Conservation (phyloP, 2,797 vertebrate species). For the Vespertilio murinus region DNA sequence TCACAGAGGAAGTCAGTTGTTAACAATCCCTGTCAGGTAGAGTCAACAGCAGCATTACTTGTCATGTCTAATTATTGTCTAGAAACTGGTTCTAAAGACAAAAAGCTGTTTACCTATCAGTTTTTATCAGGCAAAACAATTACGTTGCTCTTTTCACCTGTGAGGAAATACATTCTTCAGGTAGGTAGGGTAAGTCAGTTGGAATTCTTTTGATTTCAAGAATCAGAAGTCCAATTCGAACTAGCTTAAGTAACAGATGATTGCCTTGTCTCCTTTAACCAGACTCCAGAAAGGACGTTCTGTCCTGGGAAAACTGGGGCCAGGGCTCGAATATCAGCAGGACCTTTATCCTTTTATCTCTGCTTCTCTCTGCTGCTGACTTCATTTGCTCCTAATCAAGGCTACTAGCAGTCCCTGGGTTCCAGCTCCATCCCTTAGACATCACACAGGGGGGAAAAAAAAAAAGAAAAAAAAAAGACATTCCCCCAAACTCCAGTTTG, state of each 20-base stretch:
- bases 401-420: background rate
- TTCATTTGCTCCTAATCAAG: background rate
- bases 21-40: background rate
- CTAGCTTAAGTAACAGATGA: background rate
- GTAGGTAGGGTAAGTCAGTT: background rate
- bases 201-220: background rate
- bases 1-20: slow-evolving; percentile 41
- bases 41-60: background rate
- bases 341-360: background rate
- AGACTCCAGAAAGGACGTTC: background rate
- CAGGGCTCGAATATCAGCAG: background rate
- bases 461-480: background rate
- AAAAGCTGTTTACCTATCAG: background rate
- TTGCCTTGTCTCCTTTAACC: background rate
- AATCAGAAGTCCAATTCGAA: background rate
- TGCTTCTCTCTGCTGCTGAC: background rate
- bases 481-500: background rate
- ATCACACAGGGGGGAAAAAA: background rate
- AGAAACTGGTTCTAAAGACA: background rate
- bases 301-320: background rate
- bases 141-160: background rate
- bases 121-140: background rate
- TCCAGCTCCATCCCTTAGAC: background rate
- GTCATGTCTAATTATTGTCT: slow-evolving; percentile 48
- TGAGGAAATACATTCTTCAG: background rate